These are phyloP conservation scores for Eulemur albifrons DNA, from an alignment of 2,797 vertebrate species.

Conservation along the genomic window DNA sequence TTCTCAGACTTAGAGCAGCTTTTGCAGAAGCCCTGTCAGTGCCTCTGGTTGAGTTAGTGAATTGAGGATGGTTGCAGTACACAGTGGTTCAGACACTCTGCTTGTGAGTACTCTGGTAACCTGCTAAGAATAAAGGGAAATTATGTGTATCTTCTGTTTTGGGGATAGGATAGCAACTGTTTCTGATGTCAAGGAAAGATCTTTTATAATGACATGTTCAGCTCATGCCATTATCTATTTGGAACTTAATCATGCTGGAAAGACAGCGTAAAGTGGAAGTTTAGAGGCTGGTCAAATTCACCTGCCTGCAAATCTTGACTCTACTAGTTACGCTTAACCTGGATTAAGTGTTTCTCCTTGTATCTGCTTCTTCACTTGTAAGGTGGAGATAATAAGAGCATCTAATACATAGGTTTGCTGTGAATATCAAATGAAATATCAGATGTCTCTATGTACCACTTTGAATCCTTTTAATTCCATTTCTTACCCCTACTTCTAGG, in stretches of 20 bases:
- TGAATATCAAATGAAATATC: background rate
- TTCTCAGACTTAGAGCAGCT: slow-evolving; percentile 39
- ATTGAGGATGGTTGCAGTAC: background rate
- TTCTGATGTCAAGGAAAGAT: background rate
- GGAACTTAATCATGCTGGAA: background rate
- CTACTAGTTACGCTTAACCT: background rate
- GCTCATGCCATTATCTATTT: background rate
- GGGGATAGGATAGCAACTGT: background rate
- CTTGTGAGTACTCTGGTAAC: background rate
- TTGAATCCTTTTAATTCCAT: background rate
- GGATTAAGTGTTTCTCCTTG: background rate
- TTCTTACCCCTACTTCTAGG: background rate
- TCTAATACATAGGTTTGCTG: background rate
- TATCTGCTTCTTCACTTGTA: background rate
- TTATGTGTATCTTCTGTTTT: slow-evolving; percentile 19
- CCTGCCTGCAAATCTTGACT: background rate
- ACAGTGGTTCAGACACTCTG: background rate
- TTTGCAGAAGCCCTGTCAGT: slow-evolving; percentile 48
- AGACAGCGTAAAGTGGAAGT: background rate
- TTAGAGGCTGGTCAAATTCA: background rate
- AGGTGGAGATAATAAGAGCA: background rate
- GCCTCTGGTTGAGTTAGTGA: slow-evolving; percentile 6
- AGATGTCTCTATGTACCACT: accelerated
- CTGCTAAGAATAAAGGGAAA: background rate
- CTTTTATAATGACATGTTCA: background rate